These are phyloP conservation scores for Neoscelio sp. DNA, from an alignment of 2,888 invertebrate genomes.

Conservation along the genomic window DNA sequence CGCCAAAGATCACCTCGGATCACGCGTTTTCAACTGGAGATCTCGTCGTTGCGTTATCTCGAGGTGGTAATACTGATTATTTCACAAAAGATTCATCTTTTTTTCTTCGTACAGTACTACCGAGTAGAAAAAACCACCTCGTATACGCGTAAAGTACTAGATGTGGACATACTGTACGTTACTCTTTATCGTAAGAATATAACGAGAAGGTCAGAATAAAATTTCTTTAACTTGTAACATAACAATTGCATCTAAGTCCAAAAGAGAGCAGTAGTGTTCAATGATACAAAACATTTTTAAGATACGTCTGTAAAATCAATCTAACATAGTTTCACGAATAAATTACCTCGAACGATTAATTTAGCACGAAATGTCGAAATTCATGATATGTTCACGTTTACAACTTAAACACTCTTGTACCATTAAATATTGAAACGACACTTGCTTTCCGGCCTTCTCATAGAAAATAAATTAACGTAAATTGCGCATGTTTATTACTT, in stretches of 20 bases:
- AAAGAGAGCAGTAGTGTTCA: too few species aligned
- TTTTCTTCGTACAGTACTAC: slow-evolving; percentile 52
- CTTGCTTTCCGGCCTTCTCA: slow-evolving; percentile 28
- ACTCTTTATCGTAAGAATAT: slow-evolving; percentile 15
- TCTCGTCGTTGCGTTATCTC: slow-evolving; percentile 63
- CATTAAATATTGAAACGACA: slow-evolving; percentile 1
- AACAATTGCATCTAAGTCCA: too few species aligned
- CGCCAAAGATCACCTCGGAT: slow-evolving; percentile 77
- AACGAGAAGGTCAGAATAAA: slow-evolving; percentile 23
- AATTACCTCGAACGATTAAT: too few species aligned
- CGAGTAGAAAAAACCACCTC: slow-evolving; percentile 57
- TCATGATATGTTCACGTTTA: too few species aligned
- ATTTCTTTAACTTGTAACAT: too few species aligned
- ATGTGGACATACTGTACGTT: slow-evolving; percentile 60
- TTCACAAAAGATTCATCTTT: slow-evolving; percentile 47
- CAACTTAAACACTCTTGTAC: too few species aligned
- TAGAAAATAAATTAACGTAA: slow-evolving; percentile 36
- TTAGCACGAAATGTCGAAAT: too few species aligned
- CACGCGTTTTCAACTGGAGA: slow-evolving; percentile 72
- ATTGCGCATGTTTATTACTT: slow-evolving; percentile 55
- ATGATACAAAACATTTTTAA: too few species aligned
- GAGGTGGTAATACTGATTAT: slow-evolving; percentile 65
- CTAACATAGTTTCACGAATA: too few species aligned
- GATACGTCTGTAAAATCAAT: too few species aligned
- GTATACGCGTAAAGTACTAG: slow-evolving; percentile 59